phyloP scores from a whole-genome alignment of 2,888 invertebrate species.

The Macaria liturata region DNA sequence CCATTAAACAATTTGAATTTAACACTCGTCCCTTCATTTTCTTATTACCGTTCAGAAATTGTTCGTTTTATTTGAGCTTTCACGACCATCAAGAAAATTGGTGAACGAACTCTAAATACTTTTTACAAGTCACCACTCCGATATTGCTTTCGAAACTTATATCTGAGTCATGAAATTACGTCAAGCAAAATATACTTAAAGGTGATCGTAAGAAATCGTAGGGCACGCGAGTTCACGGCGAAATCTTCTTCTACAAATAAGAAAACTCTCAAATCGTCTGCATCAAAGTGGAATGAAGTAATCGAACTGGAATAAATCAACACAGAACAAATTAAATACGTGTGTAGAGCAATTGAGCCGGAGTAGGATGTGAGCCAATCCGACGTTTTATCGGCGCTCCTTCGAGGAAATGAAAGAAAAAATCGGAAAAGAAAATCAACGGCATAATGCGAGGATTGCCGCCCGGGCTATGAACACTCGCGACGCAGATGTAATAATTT shows the following conservation, averaged over 20 bases:
- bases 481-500: slow-evolving; percentile 53
- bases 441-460: slow-evolving; percentile 47
- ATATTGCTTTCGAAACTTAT: slow-evolving; percentile 2
- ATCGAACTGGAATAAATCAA: slow-evolving; percentile 69
- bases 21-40: slow-evolving; percentile 82
- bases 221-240: slow-evolving; percentile 2
- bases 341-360: slow-evolving; percentile 61
- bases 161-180: neutral
- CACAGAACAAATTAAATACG: slow-evolving; percentile 70
- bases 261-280: slow-evolving; percentile 49
- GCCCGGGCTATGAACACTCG: slow-evolving; percentile 36
- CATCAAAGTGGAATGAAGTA: slow-evolving; percentile 62
- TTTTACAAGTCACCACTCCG: neutral
- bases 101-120: slow-evolving; percentile 19
- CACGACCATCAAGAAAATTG: slow-evolving; percentile 32
- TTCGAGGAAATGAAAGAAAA: slow-evolving; percentile 55
- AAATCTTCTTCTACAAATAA: slow-evolving; percentile 35
- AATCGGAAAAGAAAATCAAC: slow-evolving; percentile 43
- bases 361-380: slow-evolving; percentile 51
- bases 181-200: neutral
- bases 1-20: slow-evolving; percentile 82
- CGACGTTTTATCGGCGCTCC: slow-evolving; percentile 49
- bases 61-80: slow-evolving; percentile 56
- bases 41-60: slow-evolving; percentile 75
- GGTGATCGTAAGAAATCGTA: slow-evolving; percentile 9